Conservation (phyloP, 2,888 invertebrate genomes). For the Seladonia tumulorum region DNA sequence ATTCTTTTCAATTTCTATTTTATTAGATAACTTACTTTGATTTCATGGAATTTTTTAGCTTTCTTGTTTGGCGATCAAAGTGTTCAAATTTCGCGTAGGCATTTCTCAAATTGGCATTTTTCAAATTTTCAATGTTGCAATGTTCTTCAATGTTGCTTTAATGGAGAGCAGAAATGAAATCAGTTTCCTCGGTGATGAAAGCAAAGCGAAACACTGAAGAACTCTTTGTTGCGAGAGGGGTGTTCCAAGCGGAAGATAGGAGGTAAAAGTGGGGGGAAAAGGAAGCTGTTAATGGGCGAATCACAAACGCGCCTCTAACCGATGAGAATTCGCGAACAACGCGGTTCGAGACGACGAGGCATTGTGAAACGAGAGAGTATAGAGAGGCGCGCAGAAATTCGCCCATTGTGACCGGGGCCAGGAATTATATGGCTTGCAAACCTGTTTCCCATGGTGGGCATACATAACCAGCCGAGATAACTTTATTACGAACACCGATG, state of each 20-base stretch:
- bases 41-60: too few relatives aligned
- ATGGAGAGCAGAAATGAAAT: too few relatives aligned
- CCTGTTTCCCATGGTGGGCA: slow-evolving; percentile 41
- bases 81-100: too few relatives aligned
- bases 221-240: background rate
- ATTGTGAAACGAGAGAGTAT: slow-evolving; percentile 54
- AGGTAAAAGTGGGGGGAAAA: background rate
- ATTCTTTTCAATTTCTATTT: too few relatives aligned
- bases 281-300: slow-evolving; percentile 33
- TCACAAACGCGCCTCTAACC: slow-evolving; percentile 23
- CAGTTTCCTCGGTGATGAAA: background rate
- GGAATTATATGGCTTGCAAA: slow-evolving; percentile 28
- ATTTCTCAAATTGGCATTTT: too few relatives aligned
- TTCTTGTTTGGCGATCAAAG: too few relatives aligned
- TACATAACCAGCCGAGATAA: slow-evolving; percentile 66
- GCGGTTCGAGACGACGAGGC: slow-evolving; percentile 17
- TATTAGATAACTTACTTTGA: too few relatives aligned
- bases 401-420: slow-evolving; percentile 32
- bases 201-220: background rate
- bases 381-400: slow-evolving; percentile 27
- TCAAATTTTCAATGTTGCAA: too few relatives aligned
- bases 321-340: slow-evolving; percentile 47
- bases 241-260: background rate
- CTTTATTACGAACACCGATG: slow-evolving; percentile 68
- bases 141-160: too few relatives aligned